phyloP scores from a whole-genome alignment of 2,888 invertebrate genomes.

The Caenorhabditis sp. region DNA sequence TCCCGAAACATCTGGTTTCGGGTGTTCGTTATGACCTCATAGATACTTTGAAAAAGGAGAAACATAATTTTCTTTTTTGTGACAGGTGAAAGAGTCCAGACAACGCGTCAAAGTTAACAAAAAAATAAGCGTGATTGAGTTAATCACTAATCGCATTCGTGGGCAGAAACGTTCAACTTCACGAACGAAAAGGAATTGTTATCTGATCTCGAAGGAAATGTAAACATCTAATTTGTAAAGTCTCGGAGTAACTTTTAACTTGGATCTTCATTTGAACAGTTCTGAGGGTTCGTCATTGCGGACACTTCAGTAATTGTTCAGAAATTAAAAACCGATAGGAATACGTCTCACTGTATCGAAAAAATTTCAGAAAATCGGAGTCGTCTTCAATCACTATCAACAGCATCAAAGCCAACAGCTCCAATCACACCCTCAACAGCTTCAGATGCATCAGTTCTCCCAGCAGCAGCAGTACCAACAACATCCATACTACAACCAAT shows the following conservation, averaged over 20 bases:
- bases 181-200: background rate
- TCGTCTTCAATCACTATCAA: background rate
- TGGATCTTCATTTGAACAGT: too few species aligned
- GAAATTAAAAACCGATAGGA: too few species aligned
- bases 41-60: constrained; percentile 1
- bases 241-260: too few species aligned
- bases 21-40: background rate
- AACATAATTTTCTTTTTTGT: background rate
- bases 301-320: too few species aligned
- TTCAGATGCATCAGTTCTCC: background rate
- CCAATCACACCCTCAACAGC: background rate
- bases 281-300: too few species aligned
- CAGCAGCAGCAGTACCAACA: background rate
- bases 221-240: too few species aligned
- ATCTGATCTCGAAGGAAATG: too few species aligned
- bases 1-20: background rate
- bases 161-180: background rate
- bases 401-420: background rate
- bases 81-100: constrained; percentile 14
- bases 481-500: background rate
- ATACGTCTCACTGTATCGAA: too few species aligned
- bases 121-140: background rate
- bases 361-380: background rate
- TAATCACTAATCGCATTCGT: background rate
- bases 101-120: constrained; percentile 12